Base-by-base conservation (phyloP, 2,797 vertebrate species). In the Sebastes aleutianus region DNA sequence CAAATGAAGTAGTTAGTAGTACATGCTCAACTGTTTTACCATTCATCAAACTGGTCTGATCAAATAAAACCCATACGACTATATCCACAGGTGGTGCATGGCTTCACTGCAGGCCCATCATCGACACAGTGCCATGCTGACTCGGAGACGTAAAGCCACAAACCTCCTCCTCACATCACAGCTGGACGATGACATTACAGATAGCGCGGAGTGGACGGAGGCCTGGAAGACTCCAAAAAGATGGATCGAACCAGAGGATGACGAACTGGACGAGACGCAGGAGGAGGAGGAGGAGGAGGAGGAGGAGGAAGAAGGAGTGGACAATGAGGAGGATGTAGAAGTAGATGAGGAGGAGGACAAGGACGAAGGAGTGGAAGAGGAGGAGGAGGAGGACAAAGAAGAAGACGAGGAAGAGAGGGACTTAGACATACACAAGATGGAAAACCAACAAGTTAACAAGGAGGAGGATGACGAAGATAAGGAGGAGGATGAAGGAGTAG, bases 51-150 rank as follows among this genome's bases (percentile, higher is more conserved):
- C n/a, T n/a, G n/a, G n/a, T n/a, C n/a, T n/a, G n/a, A n/a, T n/a
- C n/a, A n/a, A n/a, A 53, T 53, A 20, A 63, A 80, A 54, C 18
- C 1, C 12, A 78, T 80, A 2, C 1, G 4, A 11, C 20, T 83
- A 0, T 43, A 1, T 77, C 43, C 14, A 29, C 89, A 93, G 90
- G 73, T 92, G 92, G 92, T 29, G 82, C 6, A 26, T 3, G 1
- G 79, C 83, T 13, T 93, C 93, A 8, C 47, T 89, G 22, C 27
- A 13, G 22, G 82, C 87, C 32, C 86, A 82, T 64, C 89, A 89
- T 20, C 87, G 34, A 9, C 89, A 91, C 80, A 58, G 74, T 6
- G 6, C n/a, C 65, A 32, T 77, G 74, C 50, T 91, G 69, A 79
- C 5, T 1, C 80, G 13, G 50, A 92, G 78, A 64, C 84, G 80